A percentile compares a stretch with the other conserved stretches of the same genome.
These are phyloP conservation scores for Trypoxylus dichotomus DNA, from an alignment of 1,140 invertebrate genomes.

Conservation along the genomic window DNA sequence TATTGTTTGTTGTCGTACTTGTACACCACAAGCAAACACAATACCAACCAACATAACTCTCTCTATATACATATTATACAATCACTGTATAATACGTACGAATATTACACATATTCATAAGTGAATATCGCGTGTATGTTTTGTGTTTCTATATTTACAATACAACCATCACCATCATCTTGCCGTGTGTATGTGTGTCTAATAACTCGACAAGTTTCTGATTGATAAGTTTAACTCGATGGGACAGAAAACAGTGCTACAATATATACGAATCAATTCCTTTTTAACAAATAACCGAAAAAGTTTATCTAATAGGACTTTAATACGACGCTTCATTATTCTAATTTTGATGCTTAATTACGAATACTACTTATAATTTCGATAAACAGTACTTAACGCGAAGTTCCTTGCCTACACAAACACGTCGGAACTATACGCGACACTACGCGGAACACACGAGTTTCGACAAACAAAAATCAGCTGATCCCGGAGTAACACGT, in stretches of 20 bases:
- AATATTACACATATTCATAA: conserved; percentile 16
- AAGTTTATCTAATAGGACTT: neutral
- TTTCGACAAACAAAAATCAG: conserved; percentile 30
- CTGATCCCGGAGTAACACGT: conserved; percentile 26
- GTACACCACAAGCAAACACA: conserved; percentile 6
- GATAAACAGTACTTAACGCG: neutral
- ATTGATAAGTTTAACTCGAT: no score
- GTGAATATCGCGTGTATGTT: conserved; percentile 16
- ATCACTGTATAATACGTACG: neutral
- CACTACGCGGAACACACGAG: conserved; percentile 16
- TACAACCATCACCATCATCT: neutral
- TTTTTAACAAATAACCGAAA: neutral
- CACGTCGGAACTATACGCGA: conserved; percentile 9
- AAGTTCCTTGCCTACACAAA: neutral
- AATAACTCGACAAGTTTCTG: conserved; percentile 1
- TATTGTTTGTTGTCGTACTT: neutral
- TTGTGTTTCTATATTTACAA: conserved; percentile 12
- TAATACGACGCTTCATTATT: no score
- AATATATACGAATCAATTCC: neutral
- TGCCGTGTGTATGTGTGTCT: conserved; percentile 10
- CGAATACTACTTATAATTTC: neutral
- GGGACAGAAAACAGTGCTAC: neutral
- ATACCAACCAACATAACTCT: conserved; percentile 9
- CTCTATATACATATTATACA: neutral
- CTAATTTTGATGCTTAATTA: no score